These are phyloP conservation scores for Microtus montanus DNA, from an alignment of 2,113 vertebrate genomes.

Conservation along the genomic window DNA sequence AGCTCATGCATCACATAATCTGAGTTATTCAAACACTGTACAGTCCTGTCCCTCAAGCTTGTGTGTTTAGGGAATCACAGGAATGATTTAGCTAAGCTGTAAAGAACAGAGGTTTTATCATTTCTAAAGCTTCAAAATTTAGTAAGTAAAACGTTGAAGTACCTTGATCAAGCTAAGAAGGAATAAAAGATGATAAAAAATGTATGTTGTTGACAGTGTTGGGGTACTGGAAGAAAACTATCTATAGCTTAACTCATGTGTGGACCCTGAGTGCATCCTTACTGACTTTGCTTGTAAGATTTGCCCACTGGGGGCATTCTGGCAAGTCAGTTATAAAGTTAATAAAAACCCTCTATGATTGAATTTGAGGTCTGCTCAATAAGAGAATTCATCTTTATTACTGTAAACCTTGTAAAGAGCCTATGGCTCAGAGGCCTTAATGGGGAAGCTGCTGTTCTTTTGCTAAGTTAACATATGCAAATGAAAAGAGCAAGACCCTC, in stretches of 20 bases:
- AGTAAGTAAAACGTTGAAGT: not conserved
- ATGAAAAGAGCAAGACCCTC: not conserved
- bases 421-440: not conserved
- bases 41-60: not conserved
- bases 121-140: conserved; percentile 18
- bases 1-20: not conserved
- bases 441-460: not conserved
- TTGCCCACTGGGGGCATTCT: not conserved
- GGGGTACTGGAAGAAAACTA: too few species aligned
- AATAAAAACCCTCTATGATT: not conserved
- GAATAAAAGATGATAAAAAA: not conserved
- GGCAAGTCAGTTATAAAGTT: not conserved
- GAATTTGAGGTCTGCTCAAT: not conserved
- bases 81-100: not conserved
- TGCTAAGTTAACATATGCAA: not conserved
- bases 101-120: not conserved
- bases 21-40: conserved; percentile 1
- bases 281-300: not conserved
- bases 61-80: not conserved
- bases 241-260: not conserved
- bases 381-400: not conserved
- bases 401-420: not conserved
- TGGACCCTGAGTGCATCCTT: not conserved
- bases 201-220: not conserved
- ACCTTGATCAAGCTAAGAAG: not conserved